These are phyloP conservation scores for Microtus montanus DNA, from an alignment of 2,113 vertebrate species.

Conservation along the genomic window DNA sequence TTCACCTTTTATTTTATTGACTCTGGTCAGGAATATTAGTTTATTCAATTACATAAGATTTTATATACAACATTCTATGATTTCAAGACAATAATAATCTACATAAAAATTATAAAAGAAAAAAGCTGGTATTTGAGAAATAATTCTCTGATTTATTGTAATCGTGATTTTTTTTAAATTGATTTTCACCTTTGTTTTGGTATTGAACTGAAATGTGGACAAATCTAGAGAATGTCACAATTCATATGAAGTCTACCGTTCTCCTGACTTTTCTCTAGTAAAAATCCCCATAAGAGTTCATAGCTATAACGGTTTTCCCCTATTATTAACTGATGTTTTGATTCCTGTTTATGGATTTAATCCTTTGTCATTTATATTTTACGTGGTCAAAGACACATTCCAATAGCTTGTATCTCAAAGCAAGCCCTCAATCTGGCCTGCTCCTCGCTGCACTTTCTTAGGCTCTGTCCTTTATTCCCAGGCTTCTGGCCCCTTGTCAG, in stretches of 20 bases:
- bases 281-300: background rate
- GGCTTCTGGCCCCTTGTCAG: too few relatives aligned
- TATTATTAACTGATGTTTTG: background rate
- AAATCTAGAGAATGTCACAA: background rate
- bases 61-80: slow-evolving; percentile 4
- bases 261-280: background rate
- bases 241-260: background rate
- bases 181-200: background rate
- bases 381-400: background rate
- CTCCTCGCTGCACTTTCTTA: background rate
- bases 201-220: slow-evolving; percentile 21
- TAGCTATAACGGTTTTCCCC: background rate
- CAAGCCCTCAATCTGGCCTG: fast-evolving
- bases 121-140: background rate
- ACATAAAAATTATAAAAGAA: background rate
- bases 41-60: background rate
- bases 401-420: background rate
- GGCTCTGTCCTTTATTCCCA: background rate
- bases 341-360: background rate
- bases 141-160: background rate
- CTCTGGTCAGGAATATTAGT: slow-evolving; percentile 3
- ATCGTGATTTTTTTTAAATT: background rate
- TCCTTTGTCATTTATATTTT: background rate
- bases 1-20: slow-evolving; percentile 47
- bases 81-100: slow-evolving; percentile 4